Evolutionary conservation across 2,113 vertebrate genomes (phyloP).

Genomic region (Serilophus lunatus): DNA sequence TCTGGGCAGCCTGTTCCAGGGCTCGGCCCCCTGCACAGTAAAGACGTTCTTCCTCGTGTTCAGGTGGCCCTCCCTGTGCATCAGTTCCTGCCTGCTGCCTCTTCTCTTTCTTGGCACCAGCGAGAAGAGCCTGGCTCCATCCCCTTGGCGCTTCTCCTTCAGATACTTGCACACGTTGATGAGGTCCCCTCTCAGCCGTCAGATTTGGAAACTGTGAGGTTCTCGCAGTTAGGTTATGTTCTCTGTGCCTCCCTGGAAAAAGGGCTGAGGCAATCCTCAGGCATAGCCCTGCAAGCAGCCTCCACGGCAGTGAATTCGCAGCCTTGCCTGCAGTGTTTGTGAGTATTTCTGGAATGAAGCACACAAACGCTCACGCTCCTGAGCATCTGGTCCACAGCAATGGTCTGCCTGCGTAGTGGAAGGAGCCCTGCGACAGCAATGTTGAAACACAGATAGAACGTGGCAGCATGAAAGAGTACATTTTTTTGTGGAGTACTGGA

Average conservation of each 20-base stretch:
- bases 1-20: no score
- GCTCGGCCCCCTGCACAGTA: neutral
- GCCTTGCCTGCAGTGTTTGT: accelerated
- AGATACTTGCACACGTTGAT: accelerated
- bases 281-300: accelerated
- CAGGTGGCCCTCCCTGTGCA: neutral
- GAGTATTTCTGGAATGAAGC: neutral
- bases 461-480: accelerated
- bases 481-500: neutral
- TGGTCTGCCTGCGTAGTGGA: accelerated
- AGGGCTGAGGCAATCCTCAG: neutral
- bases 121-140: neutral
- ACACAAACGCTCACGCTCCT: accelerated
- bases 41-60: accelerated
- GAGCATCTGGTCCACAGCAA: accelerated
- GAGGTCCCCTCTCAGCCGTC: neutral
- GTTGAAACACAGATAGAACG: neutral
- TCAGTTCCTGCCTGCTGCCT: neutral
- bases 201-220: accelerated
- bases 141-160: neutral
- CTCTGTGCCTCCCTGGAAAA: neutral
- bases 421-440: accelerated
- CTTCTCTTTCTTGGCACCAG: no score
- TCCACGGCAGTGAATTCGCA: accelerated
- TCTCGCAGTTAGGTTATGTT: accelerated